A percentile compares a stretch with the other conserved stretches of the same genome.
Evolutionary conservation across 2,113 vertebrate species (phyloP).

Genomic region (Lophius piscatorius): DNA sequence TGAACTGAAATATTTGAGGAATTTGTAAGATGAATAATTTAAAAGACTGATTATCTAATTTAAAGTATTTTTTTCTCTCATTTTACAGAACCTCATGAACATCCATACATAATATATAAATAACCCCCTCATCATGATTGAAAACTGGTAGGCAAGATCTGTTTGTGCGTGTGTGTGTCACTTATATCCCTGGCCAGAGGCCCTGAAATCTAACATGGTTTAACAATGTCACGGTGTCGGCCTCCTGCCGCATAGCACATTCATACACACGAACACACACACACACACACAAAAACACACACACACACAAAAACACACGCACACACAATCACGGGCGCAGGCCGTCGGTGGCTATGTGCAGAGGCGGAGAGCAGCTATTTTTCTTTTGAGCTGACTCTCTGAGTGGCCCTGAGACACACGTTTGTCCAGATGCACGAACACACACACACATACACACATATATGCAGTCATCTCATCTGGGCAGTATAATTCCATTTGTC

Average conservation of each 20-base stretch:
- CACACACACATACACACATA: slow-evolving; percentile 43
- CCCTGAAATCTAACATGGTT: slow-evolving; percentile 66
- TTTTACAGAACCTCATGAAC: too few relatives aligned
- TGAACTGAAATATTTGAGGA: too few relatives aligned
- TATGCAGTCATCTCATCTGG: slow-evolving; percentile 79
- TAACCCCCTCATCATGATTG: too few relatives aligned
- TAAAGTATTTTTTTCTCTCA: too few relatives aligned
- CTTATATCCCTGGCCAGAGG: slow-evolving; percentile 46
- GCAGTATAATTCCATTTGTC: slow-evolving; percentile 81
- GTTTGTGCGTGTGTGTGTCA: slow-evolving; percentile 39
- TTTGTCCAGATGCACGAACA: slow-evolving; percentile 27
- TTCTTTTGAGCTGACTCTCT: slow-evolving; percentile 50
- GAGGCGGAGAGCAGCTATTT: slow-evolving; percentile 56
- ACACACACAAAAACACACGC: slow-evolving; percentile 5
- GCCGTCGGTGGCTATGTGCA: slow-evolving; percentile 9
- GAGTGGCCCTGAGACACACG: slow-evolving; percentile 55
- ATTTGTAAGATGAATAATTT: too few relatives aligned
- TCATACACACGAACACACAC: slow-evolving; percentile 32
- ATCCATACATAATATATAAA: too few relatives aligned
- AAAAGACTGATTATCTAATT: too few relatives aligned
- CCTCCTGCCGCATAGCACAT: slow-evolving; percentile 40
- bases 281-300: slow-evolving; percentile 12
- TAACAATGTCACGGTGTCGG: slow-evolving; percentile 64
- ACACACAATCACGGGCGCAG: slow-evolving; percentile 31
- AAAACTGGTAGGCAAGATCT: too few relatives aligned